phyloP scores from a whole-genome alignment of 2,888 invertebrate genomes.

The Sarcophaga rosellei region DNA sequence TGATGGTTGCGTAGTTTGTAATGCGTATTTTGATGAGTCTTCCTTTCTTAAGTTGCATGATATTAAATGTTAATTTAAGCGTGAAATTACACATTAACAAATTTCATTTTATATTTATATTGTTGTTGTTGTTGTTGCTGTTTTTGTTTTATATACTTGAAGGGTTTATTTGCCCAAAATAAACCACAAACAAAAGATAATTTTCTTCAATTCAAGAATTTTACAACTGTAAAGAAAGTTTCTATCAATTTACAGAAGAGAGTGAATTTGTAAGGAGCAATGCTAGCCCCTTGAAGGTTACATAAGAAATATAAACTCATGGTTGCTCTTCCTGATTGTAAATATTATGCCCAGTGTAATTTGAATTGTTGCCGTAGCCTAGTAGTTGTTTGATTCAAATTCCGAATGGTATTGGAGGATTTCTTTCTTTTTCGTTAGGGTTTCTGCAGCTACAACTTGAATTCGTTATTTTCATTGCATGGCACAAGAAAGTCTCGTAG shows the following conservation, averaged over 20 bases:
- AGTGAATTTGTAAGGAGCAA: not conserved
- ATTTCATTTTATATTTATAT: constrained; percentile 38
- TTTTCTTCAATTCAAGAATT: not conserved
- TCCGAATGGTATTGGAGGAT: no score
- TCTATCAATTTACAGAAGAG: not conserved
- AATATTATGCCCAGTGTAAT: no score
- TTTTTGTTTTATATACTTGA: not conserved
- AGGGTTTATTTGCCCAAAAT: constrained; percentile 22
- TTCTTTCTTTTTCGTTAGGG: no score
- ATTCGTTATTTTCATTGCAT: no score
- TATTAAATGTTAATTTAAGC: constrained; percentile 78
- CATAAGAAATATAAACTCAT: not conserved
- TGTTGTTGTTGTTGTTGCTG: not conserved
- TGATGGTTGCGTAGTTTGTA: constrained; percentile 44
- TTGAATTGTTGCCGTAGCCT: no score
- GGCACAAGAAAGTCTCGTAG: no score
- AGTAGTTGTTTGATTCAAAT: no score
- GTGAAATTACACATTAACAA: constrained; percentile 77
- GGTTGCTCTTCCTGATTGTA: no score
- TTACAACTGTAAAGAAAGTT: not conserved
- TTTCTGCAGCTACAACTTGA: no score
- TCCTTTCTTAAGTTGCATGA: constrained; percentile 60
- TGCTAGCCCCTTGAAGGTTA: not conserved
- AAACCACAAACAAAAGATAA: constrained; percentile 30
- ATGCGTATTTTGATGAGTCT: constrained; percentile 44